Base-by-base conservation (phyloP, 2,888 invertebrate genomes). In the Mythimna ferrago region DNA sequence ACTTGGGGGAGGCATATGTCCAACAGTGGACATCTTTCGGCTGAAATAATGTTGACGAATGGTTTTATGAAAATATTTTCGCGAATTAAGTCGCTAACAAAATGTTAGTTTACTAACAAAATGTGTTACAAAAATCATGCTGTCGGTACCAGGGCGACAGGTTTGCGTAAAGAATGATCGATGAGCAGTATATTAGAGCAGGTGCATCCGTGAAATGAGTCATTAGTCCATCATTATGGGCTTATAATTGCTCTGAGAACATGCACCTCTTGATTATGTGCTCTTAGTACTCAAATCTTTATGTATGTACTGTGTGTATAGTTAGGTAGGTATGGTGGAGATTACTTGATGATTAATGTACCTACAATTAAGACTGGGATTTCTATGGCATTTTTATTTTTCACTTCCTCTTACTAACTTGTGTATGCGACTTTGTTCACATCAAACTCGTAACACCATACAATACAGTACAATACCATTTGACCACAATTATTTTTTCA, bases 151-250 rank as follows among this genome's bases (percentile, higher is more conserved):
- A 44, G 26, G 44, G 51, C 41, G 78, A 80, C 81, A 81, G 80
- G 83, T 86, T 84, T 83, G 85, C 86, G 83, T 83, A 86, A 80
- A 84, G 82, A 81, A 86, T 89, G 88, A 91, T 91, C 84, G 90
- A 91, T 88, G 89, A 26, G 71, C 26, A 66, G 74, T 77, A 64
- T 78, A 84, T 71, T 85, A 83, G 77, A 76, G 72, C 89, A 90
- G 91, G 89, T 90, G 91, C 84, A 86, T 85, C 81, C 81, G 69
- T 84, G 78, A 78, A 86, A 82, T 90, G 86, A 89, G 48, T 90
- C 90, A 89, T 88, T 85, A 85, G 68, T 73, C 73, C 82, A 82
- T 86, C 86, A 86, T 81, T 77, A 84, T 86, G 73, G 32, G 61
- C 56, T 81, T 73, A 71, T 78, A 78, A 85, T 81, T 73, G 68